Evolutionary conservation across 2,888 invertebrate genomes (phyloP), one percentile per base, ranked within the genome.

Genomic region (Tinea semifulvella): DNA sequence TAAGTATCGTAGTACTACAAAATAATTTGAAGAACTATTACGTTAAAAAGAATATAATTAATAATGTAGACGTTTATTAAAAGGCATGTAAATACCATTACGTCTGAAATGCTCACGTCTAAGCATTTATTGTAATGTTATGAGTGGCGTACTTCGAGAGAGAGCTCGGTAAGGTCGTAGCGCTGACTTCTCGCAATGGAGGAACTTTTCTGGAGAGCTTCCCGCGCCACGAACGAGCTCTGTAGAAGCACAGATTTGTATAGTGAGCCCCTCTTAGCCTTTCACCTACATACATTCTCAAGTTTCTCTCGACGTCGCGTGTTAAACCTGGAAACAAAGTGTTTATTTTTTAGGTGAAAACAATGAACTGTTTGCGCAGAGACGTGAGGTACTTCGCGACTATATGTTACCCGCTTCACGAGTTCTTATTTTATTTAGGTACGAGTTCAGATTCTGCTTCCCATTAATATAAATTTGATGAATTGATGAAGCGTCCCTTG

Each of bases 221-320:
- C 64, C 52, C 62, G 48, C 52, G 57, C 56, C 53, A 54, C 49
- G 40, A 40, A 18, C 36, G 40, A 40, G 18, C 17, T 3, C 3
- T 36, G 3, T 36, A 40, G 3, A 40, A 40, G 40, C 16, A 38
- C 38, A 40, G 43, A 64, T 66, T 66, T 63, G 63, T 62, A 58
- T 59, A 59, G 58, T 53, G 58, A 58, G 55, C 55, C 10, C 20
- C 58, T 58, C 67, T 63, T 53, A 56, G 49, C 56, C 53, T 54
- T 61, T 60, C 61, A 62, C 64, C 66, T 43, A 28, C 27, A 63
- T 58, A 54, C 60, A 57, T 55, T 54, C 55, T 52, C 13, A 36
- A 52, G 53, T 55, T 50, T 51, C 60, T 56, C 68, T 68, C 60
- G 63, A 66, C 65, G 62, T 40, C 22, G 31, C 36, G 22, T 40